A percentile compares a stretch with the other conserved stretches of the same genome.
phyloP scores from a whole-genome alignment of 2,797 vertebrate genomes.

The Rhincodon typus region DNA sequence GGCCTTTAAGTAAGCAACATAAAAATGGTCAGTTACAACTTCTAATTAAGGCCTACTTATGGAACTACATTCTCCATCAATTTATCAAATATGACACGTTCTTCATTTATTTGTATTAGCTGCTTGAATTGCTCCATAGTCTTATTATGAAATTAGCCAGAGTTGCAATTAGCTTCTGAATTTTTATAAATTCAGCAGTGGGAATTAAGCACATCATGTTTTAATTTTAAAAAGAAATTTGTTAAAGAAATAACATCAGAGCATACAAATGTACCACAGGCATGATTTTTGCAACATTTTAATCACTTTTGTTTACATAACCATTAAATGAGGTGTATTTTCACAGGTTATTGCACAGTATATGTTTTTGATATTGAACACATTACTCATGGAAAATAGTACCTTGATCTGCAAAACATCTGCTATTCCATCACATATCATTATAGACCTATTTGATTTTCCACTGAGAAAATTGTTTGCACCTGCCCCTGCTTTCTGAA shows the following conservation, averaged over 20 bases:
- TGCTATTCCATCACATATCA: constrained; percentile 44
- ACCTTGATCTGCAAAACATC: constrained; percentile 45
- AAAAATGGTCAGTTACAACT: constrained; percentile 52
- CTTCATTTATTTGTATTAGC: background rate
- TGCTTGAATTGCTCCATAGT: background rate
- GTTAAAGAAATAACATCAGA: constrained; percentile 34
- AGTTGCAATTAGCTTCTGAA: background rate
- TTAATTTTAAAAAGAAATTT: background rate
- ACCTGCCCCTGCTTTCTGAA: constrained; percentile 44
- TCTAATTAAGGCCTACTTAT: constrained; percentile 44
- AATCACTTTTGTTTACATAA: constrained; percentile 46
- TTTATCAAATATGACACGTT: background rate
- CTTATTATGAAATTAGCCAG: background rate
- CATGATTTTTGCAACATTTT: constrained; percentile 50
- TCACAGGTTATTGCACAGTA: constrained; percentile 45
- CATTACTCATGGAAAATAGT: constrained; percentile 44
- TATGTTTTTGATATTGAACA: constrained; percentile 46
- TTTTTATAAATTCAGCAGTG: background rate
- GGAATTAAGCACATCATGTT: background rate
- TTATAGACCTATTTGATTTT: constrained; percentile 46
- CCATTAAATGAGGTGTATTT: constrained; percentile 43
- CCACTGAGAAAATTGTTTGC: constrained; percentile 48
- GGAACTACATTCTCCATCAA: background rate
- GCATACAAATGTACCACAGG: constrained; percentile 48
- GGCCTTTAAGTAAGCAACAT: constrained; percentile 47